phyloP scores from a whole-genome alignment of 2,113 vertebrate species.

The Cranoglanis bouderius region DNA sequence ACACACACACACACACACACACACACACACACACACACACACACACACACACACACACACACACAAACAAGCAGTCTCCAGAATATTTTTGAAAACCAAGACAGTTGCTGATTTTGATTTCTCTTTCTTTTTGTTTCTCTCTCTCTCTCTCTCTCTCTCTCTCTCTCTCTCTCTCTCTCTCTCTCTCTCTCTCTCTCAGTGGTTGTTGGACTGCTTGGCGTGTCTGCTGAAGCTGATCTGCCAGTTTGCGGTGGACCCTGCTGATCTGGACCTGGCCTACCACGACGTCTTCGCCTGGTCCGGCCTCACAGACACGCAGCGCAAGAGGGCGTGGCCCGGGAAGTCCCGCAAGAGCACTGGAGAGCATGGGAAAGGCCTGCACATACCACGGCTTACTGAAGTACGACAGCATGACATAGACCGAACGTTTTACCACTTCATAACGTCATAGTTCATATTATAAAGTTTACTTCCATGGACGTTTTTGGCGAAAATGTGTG shows the following conservation, averaged over 20 bases:
- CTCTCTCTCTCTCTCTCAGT: conserved; percentile 68
- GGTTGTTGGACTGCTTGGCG: conserved; percentile 97
- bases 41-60: not conserved
- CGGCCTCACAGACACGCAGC: conserved; percentile 86
- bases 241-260: conserved; percentile 97
- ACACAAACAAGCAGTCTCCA: not conserved
- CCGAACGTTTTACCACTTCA: not conserved
- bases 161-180: not conserved
- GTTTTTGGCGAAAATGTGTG: not conserved
- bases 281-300: conserved; percentile 98
- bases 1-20: not conserved
- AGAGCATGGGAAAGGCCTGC: conserved; percentile 91
- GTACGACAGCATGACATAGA: conserved; percentile 61
- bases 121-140: too few relatives aligned
- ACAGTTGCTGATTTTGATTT: not conserved
- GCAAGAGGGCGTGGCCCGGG: conserved; percentile 92
- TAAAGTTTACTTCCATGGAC: not conserved
- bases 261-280: conserved; percentile 94
- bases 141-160: not conserved
- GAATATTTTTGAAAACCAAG: not conserved
- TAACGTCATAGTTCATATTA: not conserved
- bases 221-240: conserved; percentile 98
- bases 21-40: not conserved
- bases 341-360: conserved; percentile 91
- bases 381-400: conserved; percentile 95